Base-by-base conservation (phyloP, 2,113 vertebrate genomes). In the Scomber colias region DNA sequence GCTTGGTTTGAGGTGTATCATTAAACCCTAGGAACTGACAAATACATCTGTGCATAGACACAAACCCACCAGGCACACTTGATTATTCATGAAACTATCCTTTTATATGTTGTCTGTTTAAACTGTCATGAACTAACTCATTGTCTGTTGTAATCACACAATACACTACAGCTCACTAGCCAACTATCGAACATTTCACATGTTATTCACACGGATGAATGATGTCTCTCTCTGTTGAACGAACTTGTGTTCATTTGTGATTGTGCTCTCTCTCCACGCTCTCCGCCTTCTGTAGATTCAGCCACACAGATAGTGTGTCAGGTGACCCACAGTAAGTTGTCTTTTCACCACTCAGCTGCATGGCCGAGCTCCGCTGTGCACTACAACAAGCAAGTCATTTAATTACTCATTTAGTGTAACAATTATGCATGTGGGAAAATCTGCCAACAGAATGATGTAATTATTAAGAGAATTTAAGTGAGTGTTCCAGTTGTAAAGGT, bases 281-380 rank as follows among this genome's bases (percentile, higher is more conserved):
- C 95, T 95, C 95, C 95, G 94, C 92, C 83, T 92, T 93, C 94
- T 96, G 79, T 96, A 97, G 96, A 97, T 97, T 95, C 95, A 95
- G 95, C 94, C 94, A 92, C 87, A 96, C 95, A 95, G 94, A 95
- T 95, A 95, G 95, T 97, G 96, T 96, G 94, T 98, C 97, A 95
- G 96, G 97, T 94, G 97, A 97, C 87, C 91, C 95, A 89, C 97
- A 97, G 97, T 99, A 98, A 99, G 97, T 99, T 67, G 30, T 59
- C 40, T 40, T 64, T 49, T 67, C 62, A 19, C 55, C 67, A 30
- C 40, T 75, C 61, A 8, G 54, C 63, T 64, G 60, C 60, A 54
- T 55, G 64, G 44, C 71, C 59, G 44, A 2, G 68, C 78, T 4
- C 79, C 64, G 80, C 82, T 87, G 48, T 62, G 61, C 63, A 49